Percentiles rank a stretch among this genome's conserved stretches.
Conservation (phyloP, 2,113 vertebrate species). For the Megalops atlanticus region DNA sequence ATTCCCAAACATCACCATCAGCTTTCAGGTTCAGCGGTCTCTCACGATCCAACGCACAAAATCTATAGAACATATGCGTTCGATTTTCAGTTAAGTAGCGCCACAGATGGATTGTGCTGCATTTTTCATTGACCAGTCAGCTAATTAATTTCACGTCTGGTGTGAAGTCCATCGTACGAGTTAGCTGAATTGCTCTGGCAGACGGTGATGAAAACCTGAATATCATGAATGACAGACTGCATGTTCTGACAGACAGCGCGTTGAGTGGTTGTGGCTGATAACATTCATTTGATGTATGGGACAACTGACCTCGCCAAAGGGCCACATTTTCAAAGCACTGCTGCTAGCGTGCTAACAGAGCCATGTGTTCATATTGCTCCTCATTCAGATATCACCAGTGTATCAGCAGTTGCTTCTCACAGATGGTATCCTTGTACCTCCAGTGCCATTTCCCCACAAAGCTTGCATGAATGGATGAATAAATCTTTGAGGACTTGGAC, state of each 20-base stretch:
- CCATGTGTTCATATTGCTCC: neutral
- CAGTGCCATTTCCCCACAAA: neutral
- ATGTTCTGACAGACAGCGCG: neutral
- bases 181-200: neutral
- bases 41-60: neutral
- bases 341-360: neutral
- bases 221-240: neutral
- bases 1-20: neutral
- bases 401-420: neutral
- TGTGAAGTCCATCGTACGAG: slow-evolving; percentile 2
- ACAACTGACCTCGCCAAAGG: neutral
- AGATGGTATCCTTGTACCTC: too few species aligned
- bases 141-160: neutral
- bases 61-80: neutral
- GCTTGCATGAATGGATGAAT: neutral
- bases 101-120: neutral
- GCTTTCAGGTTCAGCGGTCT: neutral
- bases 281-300: neutral
- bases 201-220: neutral
- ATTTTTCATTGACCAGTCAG: neutral
- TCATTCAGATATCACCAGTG: neutral
- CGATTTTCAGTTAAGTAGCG: neutral
- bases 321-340: neutral
- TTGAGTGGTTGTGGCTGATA: neutral
- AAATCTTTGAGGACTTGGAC: neutral